These are phyloP conservation scores for Hydrozoanthus gracilis DNA, from an alignment of 92 coral and sea anemone genomes.

Conservation along the genomic window DNA sequence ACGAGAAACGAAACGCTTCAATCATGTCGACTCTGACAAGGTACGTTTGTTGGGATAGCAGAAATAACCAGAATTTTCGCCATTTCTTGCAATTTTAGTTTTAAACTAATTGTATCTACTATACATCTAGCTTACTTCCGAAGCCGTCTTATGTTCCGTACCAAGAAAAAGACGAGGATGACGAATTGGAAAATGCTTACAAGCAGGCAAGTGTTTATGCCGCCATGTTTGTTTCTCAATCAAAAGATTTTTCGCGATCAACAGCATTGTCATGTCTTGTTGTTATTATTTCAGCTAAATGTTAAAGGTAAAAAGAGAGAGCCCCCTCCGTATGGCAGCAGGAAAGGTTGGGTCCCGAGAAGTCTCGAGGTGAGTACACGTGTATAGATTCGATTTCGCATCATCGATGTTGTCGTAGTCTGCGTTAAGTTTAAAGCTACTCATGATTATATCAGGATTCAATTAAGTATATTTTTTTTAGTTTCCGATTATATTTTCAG, in stretches of 20 bases:
- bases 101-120: not conserved
- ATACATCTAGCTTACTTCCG: slow-evolving; percentile 81
- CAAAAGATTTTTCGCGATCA: slow-evolving; percentile 5
- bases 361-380: slow-evolving; percentile 75
- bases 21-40: slow-evolving; percentile 31
- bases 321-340: slow-evolving; percentile 95
- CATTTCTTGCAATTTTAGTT: not conserved
- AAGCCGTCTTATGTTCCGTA: slow-evolving; percentile 89
- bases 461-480: not conserved
- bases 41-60: not conserved
- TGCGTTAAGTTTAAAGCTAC: not conserved
- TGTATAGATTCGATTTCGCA: not conserved
- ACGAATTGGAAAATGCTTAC: slow-evolving; percentile 88
- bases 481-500: not conserved
- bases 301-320: slow-evolving; percentile 81
- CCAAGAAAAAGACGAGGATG: slow-evolving; percentile 84
- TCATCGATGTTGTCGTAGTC: not conserved
- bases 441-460: not conserved
- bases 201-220: slow-evolving; percentile 58
- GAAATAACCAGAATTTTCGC: not conserved
- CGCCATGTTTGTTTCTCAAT: slow-evolving; percentile 55
- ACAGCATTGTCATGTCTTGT: not conserved
- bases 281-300: slow-evolving; percentile 51
- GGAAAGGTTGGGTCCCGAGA: slow-evolving; percentile 97
- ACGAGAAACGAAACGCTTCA: slow-evolving; percentile 15